Evolutionary conservation across 2,888 invertebrate genomes (phyloP).

Genomic region (Volucella inanis): DNA sequence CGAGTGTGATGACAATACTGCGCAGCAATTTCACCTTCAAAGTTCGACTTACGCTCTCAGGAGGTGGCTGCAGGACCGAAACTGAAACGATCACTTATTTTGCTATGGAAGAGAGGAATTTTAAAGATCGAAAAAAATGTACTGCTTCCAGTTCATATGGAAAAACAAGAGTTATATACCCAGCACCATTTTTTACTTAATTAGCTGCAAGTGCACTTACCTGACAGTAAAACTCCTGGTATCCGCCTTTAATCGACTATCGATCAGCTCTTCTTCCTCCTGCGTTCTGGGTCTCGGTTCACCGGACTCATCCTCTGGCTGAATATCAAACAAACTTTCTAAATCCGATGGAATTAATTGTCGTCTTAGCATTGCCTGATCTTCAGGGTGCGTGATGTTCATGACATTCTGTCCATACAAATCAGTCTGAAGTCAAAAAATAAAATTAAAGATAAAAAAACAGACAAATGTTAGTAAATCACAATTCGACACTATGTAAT

Average conservation of each 20-base stretch:
- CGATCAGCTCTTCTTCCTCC: conserved; percentile 81
- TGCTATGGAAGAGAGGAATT: too few relatives aligned
- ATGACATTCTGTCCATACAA: conserved; percentile 91
- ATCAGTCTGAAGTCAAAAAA: conserved; percentile 87
- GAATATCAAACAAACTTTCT: conserved; percentile 82
- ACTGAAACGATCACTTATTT: too few relatives aligned
- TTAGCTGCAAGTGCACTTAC: conserved; percentile 70
- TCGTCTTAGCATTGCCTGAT: conserved; percentile 88
- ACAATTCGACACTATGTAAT: conserved; percentile 1
- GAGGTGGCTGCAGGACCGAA: too few relatives aligned
- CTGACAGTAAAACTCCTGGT: conserved; percentile 85
- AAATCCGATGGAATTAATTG: conserved; percentile 85
- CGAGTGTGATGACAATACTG: too few relatives aligned
- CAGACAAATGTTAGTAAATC: conserved; percentile 18
- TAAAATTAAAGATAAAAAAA: conserved; percentile 18
- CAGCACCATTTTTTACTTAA: too few relatives aligned
- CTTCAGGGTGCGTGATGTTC: conserved; percentile 91
- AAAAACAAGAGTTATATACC: too few relatives aligned
- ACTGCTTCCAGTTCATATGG: too few relatives aligned
- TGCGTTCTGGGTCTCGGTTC: conserved; percentile 84
- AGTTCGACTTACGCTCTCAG: too few relatives aligned
- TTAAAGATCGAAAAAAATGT: too few relatives aligned
- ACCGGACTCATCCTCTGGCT: conserved; percentile 84
- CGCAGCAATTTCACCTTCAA: too few relatives aligned
- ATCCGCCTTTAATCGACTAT: conserved; percentile 82